Evolutionary conservation across 2,797 vertebrate species (phyloP).

Genomic region (Paratrypauchen microcephalus): DNA sequence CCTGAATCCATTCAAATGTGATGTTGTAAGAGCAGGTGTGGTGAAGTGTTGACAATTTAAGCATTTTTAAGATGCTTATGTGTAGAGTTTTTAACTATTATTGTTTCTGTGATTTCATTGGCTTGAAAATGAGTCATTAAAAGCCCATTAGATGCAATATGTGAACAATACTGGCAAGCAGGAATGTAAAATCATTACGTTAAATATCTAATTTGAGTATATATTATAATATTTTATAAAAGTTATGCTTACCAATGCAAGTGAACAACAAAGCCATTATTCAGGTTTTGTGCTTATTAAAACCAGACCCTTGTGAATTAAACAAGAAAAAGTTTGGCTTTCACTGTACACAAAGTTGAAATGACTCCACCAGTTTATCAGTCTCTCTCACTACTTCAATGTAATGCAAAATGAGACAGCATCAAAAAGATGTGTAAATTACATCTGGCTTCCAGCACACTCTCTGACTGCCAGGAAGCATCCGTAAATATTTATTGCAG

Average conservation of each 20-base stretch:
- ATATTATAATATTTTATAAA: not conserved
- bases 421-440: constrained; percentile 75
- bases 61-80: not conserved
- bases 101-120: constrained; percentile 2
- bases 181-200: not conserved
- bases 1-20: not conserved
- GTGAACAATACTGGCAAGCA: not conserved
- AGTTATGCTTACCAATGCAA: constrained; percentile 36
- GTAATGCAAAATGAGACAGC: constrained; percentile 66
- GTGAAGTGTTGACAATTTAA: not conserved
- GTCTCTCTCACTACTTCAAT: constrained; percentile 57
- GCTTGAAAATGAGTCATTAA: not conserved
- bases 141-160: not conserved
- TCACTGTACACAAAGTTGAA: constrained; percentile 38
- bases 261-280: constrained; percentile 33
- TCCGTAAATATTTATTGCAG: constrained; percentile 76
- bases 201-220: not conserved
- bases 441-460: constrained; percentile 70
- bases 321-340: constrained; percentile 40
- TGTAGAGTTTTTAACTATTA: not conserved
- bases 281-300: constrained; percentile 37
- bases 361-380: constrained; percentile 45
- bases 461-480: constrained; percentile 66
- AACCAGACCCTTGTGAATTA: constrained; percentile 39
- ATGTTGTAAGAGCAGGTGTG: not conserved